Conservation (phyloP, 1,140 invertebrate species). For the Brachionus rubens region DNA sequence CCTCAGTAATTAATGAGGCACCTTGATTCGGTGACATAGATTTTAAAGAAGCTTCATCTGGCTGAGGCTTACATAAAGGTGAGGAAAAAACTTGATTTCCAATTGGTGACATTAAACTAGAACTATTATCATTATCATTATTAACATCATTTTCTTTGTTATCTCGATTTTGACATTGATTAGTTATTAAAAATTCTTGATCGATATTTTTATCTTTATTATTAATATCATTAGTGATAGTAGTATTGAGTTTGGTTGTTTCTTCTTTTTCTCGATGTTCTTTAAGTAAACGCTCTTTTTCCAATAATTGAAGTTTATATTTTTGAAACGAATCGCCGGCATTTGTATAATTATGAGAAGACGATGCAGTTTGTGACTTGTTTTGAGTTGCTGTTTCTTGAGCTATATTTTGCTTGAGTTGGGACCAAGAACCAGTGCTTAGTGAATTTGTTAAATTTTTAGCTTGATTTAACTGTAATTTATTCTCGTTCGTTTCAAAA, state of each 20-base stretch:
- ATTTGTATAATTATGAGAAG: too few relatives aligned
- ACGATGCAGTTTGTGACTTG: too few relatives aligned
- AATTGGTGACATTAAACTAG: too few relatives aligned
- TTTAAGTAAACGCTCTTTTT: constrained; percentile 18
- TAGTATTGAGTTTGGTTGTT: not conserved
- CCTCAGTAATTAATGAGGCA: too few relatives aligned
- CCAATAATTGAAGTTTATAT: constrained; percentile 23
- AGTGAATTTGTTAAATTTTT: too few relatives aligned
- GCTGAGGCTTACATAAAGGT: not conserved
- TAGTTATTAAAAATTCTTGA: too few relatives aligned
- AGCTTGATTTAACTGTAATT: not conserved
- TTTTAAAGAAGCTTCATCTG: too few relatives aligned
- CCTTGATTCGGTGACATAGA: too few relatives aligned
- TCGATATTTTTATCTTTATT: not conserved
- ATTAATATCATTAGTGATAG: not conserved
- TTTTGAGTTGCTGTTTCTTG: not conserved
- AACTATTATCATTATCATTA: too few relatives aligned
- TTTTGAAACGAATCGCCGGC: constrained; percentile 40
- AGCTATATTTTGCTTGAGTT: constrained; percentile 1
- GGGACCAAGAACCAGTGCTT: constrained; percentile 4
- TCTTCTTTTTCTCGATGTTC: constrained; percentile 40
- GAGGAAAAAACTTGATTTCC: too few relatives aligned
- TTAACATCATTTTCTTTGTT: too few relatives aligned
- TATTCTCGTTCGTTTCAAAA: not conserved
- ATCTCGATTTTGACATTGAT: too few relatives aligned